These are phyloP conservation scores for Melolontha melolontha DNA, from an alignment of 2,888 invertebrate genomes.

Conservation along the genomic window DNA sequence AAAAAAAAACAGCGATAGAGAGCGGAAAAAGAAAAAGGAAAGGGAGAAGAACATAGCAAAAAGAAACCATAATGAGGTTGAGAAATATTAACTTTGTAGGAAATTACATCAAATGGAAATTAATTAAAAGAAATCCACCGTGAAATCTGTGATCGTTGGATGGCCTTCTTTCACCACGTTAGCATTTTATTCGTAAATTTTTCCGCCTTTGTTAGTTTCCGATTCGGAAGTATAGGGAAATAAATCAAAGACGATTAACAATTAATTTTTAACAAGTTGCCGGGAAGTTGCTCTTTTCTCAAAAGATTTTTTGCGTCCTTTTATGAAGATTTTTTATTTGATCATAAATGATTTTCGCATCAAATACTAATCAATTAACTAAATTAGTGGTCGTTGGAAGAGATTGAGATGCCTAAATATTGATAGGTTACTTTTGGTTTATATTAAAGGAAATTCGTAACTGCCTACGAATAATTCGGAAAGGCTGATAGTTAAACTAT, in stretches of 20 bases:
- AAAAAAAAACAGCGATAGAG: conserved; percentile 5
- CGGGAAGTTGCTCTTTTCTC: conserved; percentile 16
- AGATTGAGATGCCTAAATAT: no score
- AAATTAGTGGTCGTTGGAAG: no score
- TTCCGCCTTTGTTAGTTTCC: conserved; percentile 10
- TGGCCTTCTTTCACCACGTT: conserved; percentile 21
- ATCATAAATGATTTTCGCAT: no score
- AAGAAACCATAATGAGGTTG: conserved; percentile 10
- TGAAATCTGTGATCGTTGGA: conserved; percentile 29
- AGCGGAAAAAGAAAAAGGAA: background rate
- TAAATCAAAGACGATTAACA: conserved; percentile 36
- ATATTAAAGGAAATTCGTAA: no score
- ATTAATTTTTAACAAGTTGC: conserved; percentile 31
- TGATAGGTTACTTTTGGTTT: no score
- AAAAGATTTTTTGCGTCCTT: no score
- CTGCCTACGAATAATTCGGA: no score
- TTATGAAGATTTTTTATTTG: no score
- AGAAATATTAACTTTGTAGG: conserved; percentile 31
- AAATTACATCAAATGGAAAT: conserved; percentile 33
- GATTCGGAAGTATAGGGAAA: conserved; percentile 1
- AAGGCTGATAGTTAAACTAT: no score
- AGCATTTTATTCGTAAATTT: conserved; percentile 26
- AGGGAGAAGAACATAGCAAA: conserved; percentile 4
- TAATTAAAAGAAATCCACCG: conserved; percentile 34
- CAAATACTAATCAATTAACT: no score